Evolutionary conservation across 1,140 invertebrate genomes (phyloP).

Genomic region (Drosophila albomicans): DNA sequence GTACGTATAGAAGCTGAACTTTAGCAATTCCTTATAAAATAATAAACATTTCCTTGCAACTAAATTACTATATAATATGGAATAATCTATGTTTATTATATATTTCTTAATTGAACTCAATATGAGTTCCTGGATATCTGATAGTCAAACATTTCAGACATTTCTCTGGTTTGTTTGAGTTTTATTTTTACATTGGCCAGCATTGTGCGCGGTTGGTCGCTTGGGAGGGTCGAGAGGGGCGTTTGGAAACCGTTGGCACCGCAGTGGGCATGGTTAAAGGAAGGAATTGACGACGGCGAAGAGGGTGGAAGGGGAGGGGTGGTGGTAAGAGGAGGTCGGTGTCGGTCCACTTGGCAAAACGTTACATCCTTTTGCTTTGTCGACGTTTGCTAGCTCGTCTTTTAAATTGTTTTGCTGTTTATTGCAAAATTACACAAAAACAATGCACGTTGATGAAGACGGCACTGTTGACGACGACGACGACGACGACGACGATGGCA

Average conservation of each 20-base stretch:
- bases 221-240: not conserved
- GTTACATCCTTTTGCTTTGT: constrained; percentile 81
- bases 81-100: too few species aligned
- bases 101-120: not conserved
- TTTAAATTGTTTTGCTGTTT: constrained; percentile 82
- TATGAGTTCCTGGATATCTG: not conserved
- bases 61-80: too few species aligned
- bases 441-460: constrained; percentile 80
- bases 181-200: constrained; percentile 67
- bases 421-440: constrained; percentile 84
- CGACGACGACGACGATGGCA: constrained; percentile 44
- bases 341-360: constrained; percentile 80
- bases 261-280: not conserved
- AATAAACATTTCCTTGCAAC: too few species aligned
- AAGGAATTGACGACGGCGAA: not conserved
- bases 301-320: constrained; percentile 13
- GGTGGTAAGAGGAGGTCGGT: constrained; percentile 36
- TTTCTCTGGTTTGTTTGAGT: constrained; percentile 23
- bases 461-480: constrained; percentile 46
- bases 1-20: too few species aligned
- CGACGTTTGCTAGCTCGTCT: constrained; percentile 50
- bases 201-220: constrained; percentile 24
- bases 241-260: constrained; percentile 32
- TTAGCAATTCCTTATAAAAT: too few species aligned
- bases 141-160: not conserved